Base-by-base conservation (phyloP, 2,888 invertebrate species). In the Ommatoiulus sabulosus region DNA sequence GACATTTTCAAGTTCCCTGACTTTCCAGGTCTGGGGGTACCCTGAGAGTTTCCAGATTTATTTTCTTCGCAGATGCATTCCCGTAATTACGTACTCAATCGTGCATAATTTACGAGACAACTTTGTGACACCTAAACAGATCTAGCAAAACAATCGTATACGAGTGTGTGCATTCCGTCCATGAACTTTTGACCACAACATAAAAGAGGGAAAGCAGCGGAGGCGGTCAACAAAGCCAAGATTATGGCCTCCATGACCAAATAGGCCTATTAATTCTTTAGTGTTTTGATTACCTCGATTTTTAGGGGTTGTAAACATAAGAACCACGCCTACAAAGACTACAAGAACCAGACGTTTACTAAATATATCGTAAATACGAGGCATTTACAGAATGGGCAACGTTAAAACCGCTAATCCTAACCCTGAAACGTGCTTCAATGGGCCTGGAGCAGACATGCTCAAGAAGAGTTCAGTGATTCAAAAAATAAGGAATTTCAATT, bases 141-240 rank as follows among this genome's bases (percentile, higher is more conserved):
- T 12, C 48, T 48, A 48, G 12, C 1, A 48, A 3, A 48, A 63
- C 20, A 20, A 72, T 24, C 24, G n/a, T n/a, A 24, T 10, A 72
- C 10, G 24, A 72, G 72, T 10, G n/a, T 24, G 24, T 24, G 10
- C 8, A 72, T 24, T 72, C 63, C 17, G 8, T 24, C 72, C 24
- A 10, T 72, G 72, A 72, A 72, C 72, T 72, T 72, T 72, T 72
- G 72, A 72, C 72, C 72, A 72, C 72, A 24, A 24, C 24, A 72
- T 24, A 72, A 12, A 46, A 8, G 72, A n/a, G 48, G 48, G 48
- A 48, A 48, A 12, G 10, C 3, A 24, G 72, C 10, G 24, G n/a
- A 72, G 6, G 63, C n/a, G 63, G 63, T 63, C 63, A 63, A 52
- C 52, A 52, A 52, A 52, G 7, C n/a, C 63, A 20, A 63, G 63